Base-by-base conservation (phyloP, 2,888 invertebrate genomes). In the Heliconius charithonia region DNA sequence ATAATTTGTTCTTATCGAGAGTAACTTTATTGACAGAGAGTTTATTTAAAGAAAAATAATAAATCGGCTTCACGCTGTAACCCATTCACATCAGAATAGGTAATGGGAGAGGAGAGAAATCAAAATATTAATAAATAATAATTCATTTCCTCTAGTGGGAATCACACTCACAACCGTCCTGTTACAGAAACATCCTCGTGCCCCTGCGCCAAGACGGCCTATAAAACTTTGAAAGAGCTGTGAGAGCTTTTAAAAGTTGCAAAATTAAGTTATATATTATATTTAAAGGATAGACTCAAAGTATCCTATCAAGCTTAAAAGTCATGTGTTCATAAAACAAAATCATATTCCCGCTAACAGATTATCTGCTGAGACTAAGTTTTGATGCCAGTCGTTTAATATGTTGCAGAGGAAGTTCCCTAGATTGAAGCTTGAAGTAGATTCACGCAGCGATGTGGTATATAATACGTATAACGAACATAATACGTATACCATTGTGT, bases 321-420 rank as follows among this genome's bases (percentile, higher is more conserved):
- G 56, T 51, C 32, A 37, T 63, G 27, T 69, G 45, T 76, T 62
- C 76, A 69, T 70, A 63, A 77, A 77, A 77, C 71, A 72, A 80
- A 80, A 79, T 77, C 73, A 76, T 78, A 78, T 76, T 79, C 80
- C 32, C 76, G 63, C 76, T 67, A 81, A 82, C 75, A 81, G 79
- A 84, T 84, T 80, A 83, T 89, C 87, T 87, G 90, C 87, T 85
- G 86, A 89, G 87, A 87, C 87, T 85, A 89, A 91, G 89, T 92
- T 91, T 87, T 86, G 87, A 88, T 90, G 87, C 90, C 89, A 83
- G 80, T 83, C 84, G 84, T 88, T 87, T 89, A 88, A 89, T 88
- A 90, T 89, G 88, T 89, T 88, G 86, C 82, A 86, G 90, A 85
- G 86, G 88, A 93, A 93, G 91, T 93, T 92, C 87, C 86, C 85